Conservation (phyloP, 1,140 invertebrate species). For the Papilio glaucus region DNA sequence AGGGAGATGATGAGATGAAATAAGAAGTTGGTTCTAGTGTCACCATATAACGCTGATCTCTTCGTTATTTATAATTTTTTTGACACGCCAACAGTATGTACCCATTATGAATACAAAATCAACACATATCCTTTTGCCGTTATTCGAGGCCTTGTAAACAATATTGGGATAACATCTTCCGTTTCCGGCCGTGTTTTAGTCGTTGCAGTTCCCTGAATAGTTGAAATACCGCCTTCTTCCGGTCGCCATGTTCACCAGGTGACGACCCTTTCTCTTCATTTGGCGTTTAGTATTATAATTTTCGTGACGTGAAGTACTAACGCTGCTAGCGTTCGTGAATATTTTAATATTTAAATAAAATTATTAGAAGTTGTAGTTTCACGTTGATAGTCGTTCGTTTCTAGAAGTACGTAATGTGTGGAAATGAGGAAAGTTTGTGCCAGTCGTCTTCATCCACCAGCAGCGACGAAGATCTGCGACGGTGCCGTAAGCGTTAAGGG, state of each 20-base stretch:
- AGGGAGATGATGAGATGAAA: too few relatives aligned
- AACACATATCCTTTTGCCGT: too few relatives aligned
- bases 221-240: neutral
- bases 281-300: constrained; percentile 1
- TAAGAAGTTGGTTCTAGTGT: too few relatives aligned
- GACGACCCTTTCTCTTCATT: neutral
- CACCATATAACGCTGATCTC: too few relatives aligned
- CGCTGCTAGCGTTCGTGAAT: constrained; percentile 11
- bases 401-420: neutral
- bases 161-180: too few relatives aligned
- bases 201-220: too few relatives aligned
- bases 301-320: constrained; percentile 1
- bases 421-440: neutral
- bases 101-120: too few relatives aligned
- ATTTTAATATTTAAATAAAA: neutral
- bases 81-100: too few relatives aligned
- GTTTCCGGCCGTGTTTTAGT: too few relatives aligned
- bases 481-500: neutral
- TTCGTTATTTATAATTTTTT: too few relatives aligned
- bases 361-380: constrained; percentile 16
- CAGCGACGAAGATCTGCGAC: constrained; percentile 9
- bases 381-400: neutral
- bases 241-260: too few relatives aligned
- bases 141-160: too few relatives aligned
- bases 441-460: neutral